Conservation (phyloP, 1,140 invertebrate genomes). For the Leptopilina clavipes region DNA sequence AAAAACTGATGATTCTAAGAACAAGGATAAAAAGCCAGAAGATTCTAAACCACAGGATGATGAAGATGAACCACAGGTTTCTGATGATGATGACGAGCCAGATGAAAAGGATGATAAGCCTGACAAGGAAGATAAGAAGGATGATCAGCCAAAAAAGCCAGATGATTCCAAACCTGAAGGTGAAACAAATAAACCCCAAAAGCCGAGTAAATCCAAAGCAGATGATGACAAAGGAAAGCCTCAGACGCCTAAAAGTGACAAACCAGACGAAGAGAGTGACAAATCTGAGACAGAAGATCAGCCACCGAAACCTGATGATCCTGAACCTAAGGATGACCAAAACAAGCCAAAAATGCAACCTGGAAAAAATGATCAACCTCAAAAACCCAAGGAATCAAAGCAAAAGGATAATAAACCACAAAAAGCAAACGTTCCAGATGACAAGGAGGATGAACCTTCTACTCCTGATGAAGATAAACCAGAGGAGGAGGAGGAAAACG, state of each 20-base stretch:
- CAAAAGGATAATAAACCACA: constrained; percentile 21
- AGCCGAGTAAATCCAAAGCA: neutral
- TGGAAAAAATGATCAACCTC: constrained; percentile 9
- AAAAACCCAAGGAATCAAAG: constrained; percentile 20
- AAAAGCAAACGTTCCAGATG: neutral
- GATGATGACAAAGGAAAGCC: neutral
- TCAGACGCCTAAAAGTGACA: neutral
- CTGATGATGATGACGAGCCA: no score
- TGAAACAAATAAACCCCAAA: neutral
- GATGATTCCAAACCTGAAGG: neutral
- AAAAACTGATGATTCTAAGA: no score
- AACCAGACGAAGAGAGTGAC: neutral
- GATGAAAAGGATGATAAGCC: no score
- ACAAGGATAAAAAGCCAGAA: neutral
- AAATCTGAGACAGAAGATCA: neutral
- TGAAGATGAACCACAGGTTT: no score
- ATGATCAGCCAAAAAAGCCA: neutral
- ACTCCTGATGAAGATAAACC: no score
- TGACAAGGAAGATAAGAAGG: no score
- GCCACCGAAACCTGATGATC: neutral
- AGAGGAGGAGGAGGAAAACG: no score
- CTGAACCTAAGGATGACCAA: no score
- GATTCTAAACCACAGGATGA: no score
- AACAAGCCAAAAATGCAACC: no score
- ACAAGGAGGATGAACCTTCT: neutral